Conservation (phyloP, 1,140 invertebrate genomes). For the Notospermus geniculatus region DNA sequence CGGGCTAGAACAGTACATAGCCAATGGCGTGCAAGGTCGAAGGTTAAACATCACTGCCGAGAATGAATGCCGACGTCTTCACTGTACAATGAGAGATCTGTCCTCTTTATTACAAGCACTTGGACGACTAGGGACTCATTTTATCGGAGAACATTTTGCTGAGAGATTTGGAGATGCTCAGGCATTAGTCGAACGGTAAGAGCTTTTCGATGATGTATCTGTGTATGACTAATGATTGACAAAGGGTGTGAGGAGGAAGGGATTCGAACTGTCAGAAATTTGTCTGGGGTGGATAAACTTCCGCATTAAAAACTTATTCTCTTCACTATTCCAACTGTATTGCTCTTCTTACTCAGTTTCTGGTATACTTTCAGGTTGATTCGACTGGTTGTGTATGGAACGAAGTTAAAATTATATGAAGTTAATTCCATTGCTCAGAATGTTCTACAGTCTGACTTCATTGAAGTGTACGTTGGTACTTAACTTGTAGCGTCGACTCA, state of each 20-base stretch:
- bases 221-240: too few species aligned
- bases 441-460: slow-evolving; percentile 57
- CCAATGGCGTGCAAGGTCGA: slow-evolving; percentile 38
- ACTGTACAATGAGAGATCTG: slow-evolving; percentile 64
- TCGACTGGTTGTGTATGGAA: slow-evolving; percentile 53
- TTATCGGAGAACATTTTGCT: slow-evolving; percentile 58
- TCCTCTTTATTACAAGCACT: slow-evolving; percentile 65
- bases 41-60: slow-evolving; percentile 53
- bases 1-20: slow-evolving; percentile 57
- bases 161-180: slow-evolving; percentile 43
- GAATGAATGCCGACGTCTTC: slow-evolving; percentile 59
- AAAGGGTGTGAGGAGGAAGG: too few species aligned
- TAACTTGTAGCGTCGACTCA: too few species aligned
- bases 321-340: too few species aligned
- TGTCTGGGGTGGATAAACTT: too few species aligned
- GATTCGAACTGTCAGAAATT: too few species aligned
- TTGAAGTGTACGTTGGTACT: slow-evolving; percentile 58
- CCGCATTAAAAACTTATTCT: too few species aligned
- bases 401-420: slow-evolving; percentile 54
- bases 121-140: slow-evolving; percentile 63
- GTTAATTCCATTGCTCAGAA: slow-evolving; percentile 52
- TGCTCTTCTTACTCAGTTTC: too few species aligned
- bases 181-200: slow-evolving; percentile 46
- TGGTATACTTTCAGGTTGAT: slow-evolving; percentile 50
- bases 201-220: too few species aligned